These are phyloP conservation scores for Harpagoxenus sublaevis DNA, from an alignment of 2,888 invertebrate genomes.

Conservation along the genomic window DNA sequence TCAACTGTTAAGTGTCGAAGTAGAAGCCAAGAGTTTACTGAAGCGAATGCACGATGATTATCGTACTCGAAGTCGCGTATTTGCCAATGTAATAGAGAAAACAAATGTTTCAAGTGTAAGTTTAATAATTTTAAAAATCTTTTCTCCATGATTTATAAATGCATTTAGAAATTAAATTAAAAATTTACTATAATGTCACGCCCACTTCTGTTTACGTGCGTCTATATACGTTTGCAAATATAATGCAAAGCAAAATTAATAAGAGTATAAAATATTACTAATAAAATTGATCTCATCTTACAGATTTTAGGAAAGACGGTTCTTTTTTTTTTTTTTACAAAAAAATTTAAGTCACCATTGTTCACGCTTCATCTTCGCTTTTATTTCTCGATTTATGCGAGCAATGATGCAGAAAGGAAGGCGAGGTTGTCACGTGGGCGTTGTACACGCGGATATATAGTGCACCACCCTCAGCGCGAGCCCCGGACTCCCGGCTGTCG, in stretches of 20 bases:
- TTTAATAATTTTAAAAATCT: neutral
- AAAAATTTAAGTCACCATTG: neutral
- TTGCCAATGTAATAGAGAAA: neutral
- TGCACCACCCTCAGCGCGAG: neutral
- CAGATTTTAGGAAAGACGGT: neutral
- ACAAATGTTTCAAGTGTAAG: neutral
- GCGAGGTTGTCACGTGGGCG: constrained; percentile 18
- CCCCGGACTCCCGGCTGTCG: constrained; percentile 37
- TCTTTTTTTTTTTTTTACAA: neutral
- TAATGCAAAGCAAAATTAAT: neutral
- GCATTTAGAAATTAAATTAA: neutral
- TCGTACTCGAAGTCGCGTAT: neutral
- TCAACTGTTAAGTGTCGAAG: constrained; percentile 25
- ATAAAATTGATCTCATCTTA: neutral
- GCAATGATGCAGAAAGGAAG: neutral
- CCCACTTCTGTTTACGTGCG: neutral
- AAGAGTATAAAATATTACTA: neutral
- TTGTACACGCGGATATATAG: constrained; percentile 11
- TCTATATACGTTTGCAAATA: neutral
- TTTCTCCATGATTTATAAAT: neutral
- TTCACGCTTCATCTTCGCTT: neutral
- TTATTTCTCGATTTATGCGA: constrained; percentile 16
- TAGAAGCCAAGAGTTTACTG: constrained; percentile 4
- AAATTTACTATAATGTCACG: neutral
- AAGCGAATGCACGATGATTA: neutral